phyloP scores from a whole-genome alignment of 2,888 invertebrate species.

The Ecdyonurus torrentis region DNA sequence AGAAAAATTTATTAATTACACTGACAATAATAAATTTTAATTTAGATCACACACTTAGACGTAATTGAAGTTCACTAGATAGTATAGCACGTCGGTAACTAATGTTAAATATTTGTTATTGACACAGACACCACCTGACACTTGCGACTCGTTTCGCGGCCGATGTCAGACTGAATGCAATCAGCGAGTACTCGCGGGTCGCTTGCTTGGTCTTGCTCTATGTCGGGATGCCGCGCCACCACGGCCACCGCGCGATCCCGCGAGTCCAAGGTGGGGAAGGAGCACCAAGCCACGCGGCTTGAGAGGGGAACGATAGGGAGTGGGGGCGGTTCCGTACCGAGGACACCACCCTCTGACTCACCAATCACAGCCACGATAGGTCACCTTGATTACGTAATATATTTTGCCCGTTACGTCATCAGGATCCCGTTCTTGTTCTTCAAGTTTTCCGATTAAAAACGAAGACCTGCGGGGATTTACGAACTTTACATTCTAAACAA shows the following conservation, averaged over 20 bases:
- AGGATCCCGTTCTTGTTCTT: conserved; percentile 6
- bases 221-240: too few relatives aligned
- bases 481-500: neutral
- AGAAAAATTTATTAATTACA: too few relatives aligned
- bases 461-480: neutral
- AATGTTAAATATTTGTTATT: too few relatives aligned
- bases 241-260: neutral
- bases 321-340: conserved; percentile 22
- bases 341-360: conserved; percentile 34
- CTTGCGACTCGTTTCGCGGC: neutral
- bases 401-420: conserved; percentile 10
- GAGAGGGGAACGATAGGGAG: neutral
- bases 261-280: neutral
- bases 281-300: neutral
- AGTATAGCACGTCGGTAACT: too few relatives aligned
- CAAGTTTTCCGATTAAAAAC: neutral
- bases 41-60: too few relatives aligned
- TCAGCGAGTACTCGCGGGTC: neutral
- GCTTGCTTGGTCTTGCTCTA: too few relatives aligned
- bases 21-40: too few relatives aligned
- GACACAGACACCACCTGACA: neutral
- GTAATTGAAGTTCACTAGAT: too few relatives aligned
- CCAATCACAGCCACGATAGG: conserved; percentile 31
- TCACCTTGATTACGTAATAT: conserved; percentile 31
- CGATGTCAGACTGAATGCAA: neutral